Base-by-base conservation (phyloP, 2,888 invertebrate species). In the Nephrocerus scutellatus region DNA sequence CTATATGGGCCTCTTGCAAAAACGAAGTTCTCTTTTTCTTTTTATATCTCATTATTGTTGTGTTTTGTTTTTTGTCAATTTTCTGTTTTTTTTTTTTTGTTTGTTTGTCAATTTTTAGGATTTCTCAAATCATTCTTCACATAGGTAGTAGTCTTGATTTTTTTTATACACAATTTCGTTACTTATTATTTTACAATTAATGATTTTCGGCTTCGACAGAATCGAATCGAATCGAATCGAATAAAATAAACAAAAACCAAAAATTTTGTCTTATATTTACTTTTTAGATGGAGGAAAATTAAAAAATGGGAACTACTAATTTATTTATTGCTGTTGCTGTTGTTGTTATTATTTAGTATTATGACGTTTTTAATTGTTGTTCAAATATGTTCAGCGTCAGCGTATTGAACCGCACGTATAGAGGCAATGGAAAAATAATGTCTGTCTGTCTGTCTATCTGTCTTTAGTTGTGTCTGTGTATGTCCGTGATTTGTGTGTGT, bases 1-100 rank as follows among this genome's bases (percentile, higher is more conserved):
- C 69, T 69, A 69, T 67, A 68, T 69, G 69, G 69, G 69, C 69
- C 68, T 69, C 69, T 69, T 69, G 69, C 69, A 69, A 69, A 69
- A 69, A 69, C 69, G 69, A 69, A 69, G 68, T 66, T 59, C 60
- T 59, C 57, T 54, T 59, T 56, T 53, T 58, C 52, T 55, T 45
- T 42, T 50, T 47, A 48, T 47, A 31, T 44, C 43, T 44, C 34
- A 43, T 32, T 14, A 29, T 35, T 6, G 13, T 24, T 34, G 28
- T 34, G 26, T 24, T 34, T 42, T 39, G 33, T 39, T 43, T 37
- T 48, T 47, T 43, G 43, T 38, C 43, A 44, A 43, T 42, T 47
- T 49, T 46, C 33, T 36, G 39, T 43, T 32, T 18, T 35, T 40
- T 21, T 43, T 36, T 28, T 32, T 18, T 35, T 40, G 18, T 43